Evolutionary conservation across 1,140 invertebrate genomes (phyloP).

Genomic region (Bombus pascuorum): DNA sequence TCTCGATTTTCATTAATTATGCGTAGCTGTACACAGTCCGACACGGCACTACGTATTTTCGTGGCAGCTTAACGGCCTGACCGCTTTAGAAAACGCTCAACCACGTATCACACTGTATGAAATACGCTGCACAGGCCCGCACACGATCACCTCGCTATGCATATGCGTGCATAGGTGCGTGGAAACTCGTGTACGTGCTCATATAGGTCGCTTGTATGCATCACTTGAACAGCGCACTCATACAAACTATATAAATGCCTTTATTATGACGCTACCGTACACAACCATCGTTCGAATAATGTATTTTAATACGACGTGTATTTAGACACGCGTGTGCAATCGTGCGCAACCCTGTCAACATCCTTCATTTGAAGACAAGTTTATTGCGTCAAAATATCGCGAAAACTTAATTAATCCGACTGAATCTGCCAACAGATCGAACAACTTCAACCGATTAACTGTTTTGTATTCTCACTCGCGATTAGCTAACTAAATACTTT

Average conservation of each 20-base stretch:
- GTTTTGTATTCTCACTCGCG: not conserved
- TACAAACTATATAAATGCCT: constrained; percentile 34
- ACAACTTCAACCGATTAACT: not conserved
- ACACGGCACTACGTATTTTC: constrained; percentile 44
- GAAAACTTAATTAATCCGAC: constrained; percentile 32
- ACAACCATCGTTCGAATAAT: constrained; percentile 9
- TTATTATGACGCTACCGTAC: constrained; percentile 27
- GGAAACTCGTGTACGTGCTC: not conserved
- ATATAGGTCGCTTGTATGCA: not conserved
- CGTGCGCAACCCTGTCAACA: not conserved
- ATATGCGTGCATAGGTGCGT: not conserved
- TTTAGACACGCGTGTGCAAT: not conserved
- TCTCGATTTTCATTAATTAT: constrained; percentile 63
- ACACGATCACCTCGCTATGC: not conserved
- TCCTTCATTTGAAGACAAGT: not conserved
- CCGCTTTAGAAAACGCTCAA: constrained; percentile 49
- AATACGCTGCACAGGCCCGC: constrained; percentile 3
- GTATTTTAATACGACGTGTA: constrained; percentile 18
- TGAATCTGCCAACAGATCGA: not conserved
- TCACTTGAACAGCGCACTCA: constrained; percentile 25
- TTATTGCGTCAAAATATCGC: constrained; percentile 11
- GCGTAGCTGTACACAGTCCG: constrained; percentile 20
- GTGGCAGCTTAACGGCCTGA: constrained; percentile 27
- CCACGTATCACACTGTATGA: constrained; percentile 33
- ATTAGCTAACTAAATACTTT: not conserved